phyloP scores from a whole-genome alignment of 2,797 vertebrate species.

The Karalla daura region DNA sequence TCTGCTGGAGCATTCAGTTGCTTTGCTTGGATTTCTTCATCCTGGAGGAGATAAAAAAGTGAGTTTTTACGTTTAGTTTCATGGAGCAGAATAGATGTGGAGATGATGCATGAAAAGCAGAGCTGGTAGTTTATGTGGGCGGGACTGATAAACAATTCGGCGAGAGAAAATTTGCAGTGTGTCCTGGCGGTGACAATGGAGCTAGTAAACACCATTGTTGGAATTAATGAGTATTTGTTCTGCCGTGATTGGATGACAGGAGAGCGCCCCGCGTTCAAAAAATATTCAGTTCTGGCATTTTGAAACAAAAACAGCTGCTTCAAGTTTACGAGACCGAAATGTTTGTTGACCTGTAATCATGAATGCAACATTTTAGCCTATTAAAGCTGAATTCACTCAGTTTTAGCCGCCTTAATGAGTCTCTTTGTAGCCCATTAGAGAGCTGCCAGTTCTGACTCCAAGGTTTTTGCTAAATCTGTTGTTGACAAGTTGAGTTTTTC shows the following conservation, averaged over 20 bases:
- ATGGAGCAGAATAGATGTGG: not conserved
- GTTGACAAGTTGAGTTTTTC: not conserved
- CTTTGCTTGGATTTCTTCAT: constrained; percentile 79
- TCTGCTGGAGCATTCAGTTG: constrained; percentile 58
- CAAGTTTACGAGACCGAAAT: constrained; percentile 22
- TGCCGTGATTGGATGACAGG: constrained; percentile 3
- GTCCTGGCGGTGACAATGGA: not conserved
- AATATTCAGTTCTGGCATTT: constrained; percentile 17
- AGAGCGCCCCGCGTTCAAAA: constrained; percentile 24
- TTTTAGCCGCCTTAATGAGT: not conserved
- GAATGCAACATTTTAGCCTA: constrained; percentile 1
- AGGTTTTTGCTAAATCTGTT: not conserved
- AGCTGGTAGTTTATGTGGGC: too few species aligned
- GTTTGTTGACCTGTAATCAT: constrained; percentile 27
- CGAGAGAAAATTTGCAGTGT: not conserved
- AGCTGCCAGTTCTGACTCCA: not conserved
- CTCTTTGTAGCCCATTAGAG: not conserved
- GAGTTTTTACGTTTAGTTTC: constrained; percentile 12
- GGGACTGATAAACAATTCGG: too few species aligned
- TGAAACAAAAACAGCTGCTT: constrained; percentile 39
- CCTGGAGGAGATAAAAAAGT: constrained; percentile 64
- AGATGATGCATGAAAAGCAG: not conserved
- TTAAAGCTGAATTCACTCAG: constrained; percentile 1
- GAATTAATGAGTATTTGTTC: constrained; percentile 43
- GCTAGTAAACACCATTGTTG: constrained; percentile 36